phyloP scores from a whole-genome alignment of 2,113 vertebrate species.

The Pterocles gutturalis region DNA sequence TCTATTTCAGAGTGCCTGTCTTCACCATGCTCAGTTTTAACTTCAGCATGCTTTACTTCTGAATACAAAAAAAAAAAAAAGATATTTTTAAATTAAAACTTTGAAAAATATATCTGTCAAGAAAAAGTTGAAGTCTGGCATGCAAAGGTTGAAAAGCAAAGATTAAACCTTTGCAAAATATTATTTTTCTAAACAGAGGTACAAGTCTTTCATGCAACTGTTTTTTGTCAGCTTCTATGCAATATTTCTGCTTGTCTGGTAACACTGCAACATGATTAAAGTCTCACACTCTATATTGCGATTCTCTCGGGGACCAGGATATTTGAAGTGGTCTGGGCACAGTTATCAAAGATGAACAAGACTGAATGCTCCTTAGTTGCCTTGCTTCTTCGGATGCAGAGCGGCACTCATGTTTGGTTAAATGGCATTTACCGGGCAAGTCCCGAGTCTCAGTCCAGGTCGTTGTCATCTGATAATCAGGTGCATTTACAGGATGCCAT shows the following conservation, averaged over 20 bases:
- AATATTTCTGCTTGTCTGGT: neutral
- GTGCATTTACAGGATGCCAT: neutral
- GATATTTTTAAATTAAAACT: neutral
- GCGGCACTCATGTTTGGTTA: neutral
- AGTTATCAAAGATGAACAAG: neutral
- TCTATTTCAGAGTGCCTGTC: neutral
- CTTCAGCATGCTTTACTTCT: neutral
- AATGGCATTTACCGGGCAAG: neutral
- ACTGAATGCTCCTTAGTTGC: neutral
- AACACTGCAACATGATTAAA: neutral
- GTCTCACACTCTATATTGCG: fast-evolving
- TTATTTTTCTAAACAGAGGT: neutral
- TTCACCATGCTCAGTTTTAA: neutral
- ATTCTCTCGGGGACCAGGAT: neutral
- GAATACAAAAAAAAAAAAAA: neutral
- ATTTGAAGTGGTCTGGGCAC: neutral
- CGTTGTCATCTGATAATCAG: neutral
- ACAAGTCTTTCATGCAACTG: neutral
- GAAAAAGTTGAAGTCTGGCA: neutral
- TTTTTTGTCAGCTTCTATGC: neutral
- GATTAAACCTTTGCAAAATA: neutral
- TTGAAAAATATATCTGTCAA: neutral
- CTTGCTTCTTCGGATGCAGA: neutral
- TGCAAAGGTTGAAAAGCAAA: neutral
- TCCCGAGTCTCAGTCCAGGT: fast-evolving